Base-by-base conservation (phyloP, 2,888 invertebrate genomes). In the Proisotoma minuta region DNA sequence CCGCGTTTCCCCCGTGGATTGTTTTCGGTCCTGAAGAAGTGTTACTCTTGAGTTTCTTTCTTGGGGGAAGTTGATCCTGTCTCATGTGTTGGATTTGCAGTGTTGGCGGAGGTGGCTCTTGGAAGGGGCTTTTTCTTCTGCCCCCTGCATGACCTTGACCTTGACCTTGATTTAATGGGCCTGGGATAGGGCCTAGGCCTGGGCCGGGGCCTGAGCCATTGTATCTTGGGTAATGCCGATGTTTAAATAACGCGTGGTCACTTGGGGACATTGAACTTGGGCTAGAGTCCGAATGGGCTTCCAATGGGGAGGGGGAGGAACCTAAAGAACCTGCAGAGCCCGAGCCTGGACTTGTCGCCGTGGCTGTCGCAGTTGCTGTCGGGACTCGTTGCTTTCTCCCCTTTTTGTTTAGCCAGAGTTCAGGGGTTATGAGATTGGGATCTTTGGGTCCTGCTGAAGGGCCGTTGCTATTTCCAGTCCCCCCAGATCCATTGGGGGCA, bases 351-450 rank as follows among this genome's bases (percentile, higher is more conserved):
- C 43, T 4, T n/a, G 5, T 43, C 4, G 43, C 5, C 43, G 43
- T 5, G 18, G 18, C 15, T 34, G 34, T 34, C 8, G 34, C 15
- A 15, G 34, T 34, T 34, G 34, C 15, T 8, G 34, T 10, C 15
- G 34, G 8, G 34, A 15, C 34, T 34, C 34, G 8, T 34, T 15
- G 34, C 15, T 15, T 8, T 10, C 15, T 34, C 15, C 34, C 34
- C 34, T 34, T 8, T 28, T 66, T 57, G 15, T 59, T 56, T 2
- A 70, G 48, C 69, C 69, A 70, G 2, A 65, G 39, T 3, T 67
- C 69, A 10, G 69, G 69, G 15, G 69, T 70, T 15, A 70, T 67
- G 20, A 70, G 52, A 60, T 10, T 23, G 18, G 23, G 54, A 18
- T 22, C 4, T 50, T 23, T 20, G 27, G 28, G 52, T 18, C 3